Percentiles rank a stretch among this genome's conserved stretches.
phyloP scores from a whole-genome alignment of 2,113 vertebrate genomes.

The Ammodramus savannarum region DNA sequence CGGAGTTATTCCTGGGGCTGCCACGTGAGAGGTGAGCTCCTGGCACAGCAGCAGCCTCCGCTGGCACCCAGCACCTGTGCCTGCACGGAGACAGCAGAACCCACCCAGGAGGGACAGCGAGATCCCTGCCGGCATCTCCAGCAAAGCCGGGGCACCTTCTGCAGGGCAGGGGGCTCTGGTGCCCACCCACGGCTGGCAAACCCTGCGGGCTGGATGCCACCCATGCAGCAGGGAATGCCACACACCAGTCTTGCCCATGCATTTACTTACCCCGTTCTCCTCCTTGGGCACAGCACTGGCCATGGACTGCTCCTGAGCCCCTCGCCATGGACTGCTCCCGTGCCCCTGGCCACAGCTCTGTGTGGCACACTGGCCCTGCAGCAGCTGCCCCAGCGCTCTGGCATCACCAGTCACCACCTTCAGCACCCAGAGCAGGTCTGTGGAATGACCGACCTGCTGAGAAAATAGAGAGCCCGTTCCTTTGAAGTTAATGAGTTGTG shows the following conservation, averaged over 20 bases:
- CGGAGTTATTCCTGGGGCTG: neutral
- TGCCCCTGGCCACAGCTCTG: neutral
- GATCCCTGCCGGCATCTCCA: rapidly evolving
- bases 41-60: neutral
- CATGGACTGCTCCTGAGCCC: neutral
- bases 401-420: neutral
- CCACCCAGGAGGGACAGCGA: neutral
- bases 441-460: neutral
- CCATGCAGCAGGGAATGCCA: neutral
- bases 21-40: neutral
- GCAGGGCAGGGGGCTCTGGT: neutral
- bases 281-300: neutral
- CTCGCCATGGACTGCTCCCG: rapidly evolving
- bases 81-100: neutral
- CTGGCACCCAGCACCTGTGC: neutral
- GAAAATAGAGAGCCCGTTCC: slow-evolving; percentile 16
- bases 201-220: neutral
- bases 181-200: rapidly evolving
- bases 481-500: slow-evolving; percentile 66
- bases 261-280: neutral
- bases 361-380: neutral
- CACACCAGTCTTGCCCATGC: rapidly evolving
- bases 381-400: neutral
- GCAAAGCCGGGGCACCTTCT: neutral
- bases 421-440: neutral